phyloP scores from a whole-genome alignment of 2,113 vertebrate genomes.

The Scortum barcoo region DNA sequence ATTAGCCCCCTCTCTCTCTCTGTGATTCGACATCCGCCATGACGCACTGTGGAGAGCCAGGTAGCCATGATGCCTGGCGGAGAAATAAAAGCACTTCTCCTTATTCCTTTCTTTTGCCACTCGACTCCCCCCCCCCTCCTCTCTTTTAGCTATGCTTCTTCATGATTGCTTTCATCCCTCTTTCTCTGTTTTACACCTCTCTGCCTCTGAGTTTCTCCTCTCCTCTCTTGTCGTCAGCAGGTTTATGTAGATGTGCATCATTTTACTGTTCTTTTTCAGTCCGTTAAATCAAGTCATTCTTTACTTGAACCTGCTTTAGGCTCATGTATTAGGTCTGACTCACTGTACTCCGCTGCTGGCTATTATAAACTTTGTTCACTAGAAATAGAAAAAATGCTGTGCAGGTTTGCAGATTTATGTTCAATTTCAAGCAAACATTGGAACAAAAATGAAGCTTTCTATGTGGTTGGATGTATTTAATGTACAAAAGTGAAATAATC shows the following conservation, averaged over 20 bases:
- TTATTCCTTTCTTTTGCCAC: background rate
- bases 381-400: too few species aligned
- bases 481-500: background rate
- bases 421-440: background rate
- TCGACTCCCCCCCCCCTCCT: background rate
- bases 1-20: conserved; percentile 79
- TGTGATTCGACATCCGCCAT: conserved; percentile 80
- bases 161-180: background rate
- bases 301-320: background rate
- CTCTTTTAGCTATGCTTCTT: background rate
- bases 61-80: conserved; percentile 73
- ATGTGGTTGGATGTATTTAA: background rate
- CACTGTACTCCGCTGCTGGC: background rate
- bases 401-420: background rate
- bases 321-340: background rate
- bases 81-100: background rate
- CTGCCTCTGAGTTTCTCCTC: background rate
- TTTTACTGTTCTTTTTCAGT: background rate
- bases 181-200: background rate
- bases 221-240: background rate
- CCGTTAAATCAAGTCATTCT: background rate
- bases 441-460: background rate
- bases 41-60: conserved; percentile 73
- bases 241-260: background rate
- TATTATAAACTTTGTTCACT: background rate